Base-by-base conservation (phyloP, 2,797 vertebrate genomes). In the Gymnocypris eckloni region DNA sequence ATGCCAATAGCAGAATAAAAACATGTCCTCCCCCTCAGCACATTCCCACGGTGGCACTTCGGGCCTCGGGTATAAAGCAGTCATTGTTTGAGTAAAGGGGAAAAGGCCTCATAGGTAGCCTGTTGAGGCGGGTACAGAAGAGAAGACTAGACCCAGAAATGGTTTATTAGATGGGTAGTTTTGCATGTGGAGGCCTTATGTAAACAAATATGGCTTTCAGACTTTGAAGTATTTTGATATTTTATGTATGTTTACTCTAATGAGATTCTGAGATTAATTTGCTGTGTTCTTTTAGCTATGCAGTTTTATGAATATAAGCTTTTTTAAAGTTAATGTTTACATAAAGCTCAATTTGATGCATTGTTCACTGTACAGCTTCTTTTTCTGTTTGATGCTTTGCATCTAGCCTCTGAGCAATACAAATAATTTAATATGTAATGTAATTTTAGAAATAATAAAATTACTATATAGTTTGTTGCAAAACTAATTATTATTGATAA, bases 1-100 rank as follows among this genome's bases (percentile, higher is more conserved):
- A 41, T 82, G 80, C 64, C 71, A 75, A 64, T 66, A 61, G 85
- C 52, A 86, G 83, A 78, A 80, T 80, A 22, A 86, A 88, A 87
- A 77, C 64, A 80, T 45, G 75, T 78, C 28, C 73, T 82, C 78
- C 37, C 50, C 52, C 33, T 37, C 52, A 43, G 54, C 87, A 72
- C 70, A 64, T 91, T 89, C 89, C 89, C 87, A 90, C 86, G 45
- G 88, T 88, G 89, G 66, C 81, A 18, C 69, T 80, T 87, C 10
- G 64, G 86, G 66, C 81, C 79, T 56, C 2, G 22, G 85, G 54
- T 54, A 90, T 89, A 89, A 91, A 90, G 78, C 66, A 77, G 69
- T 61, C 61, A 89, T 91, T 91, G 90, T 92, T 88, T 41, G 45
- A 39, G 66, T 50, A 50, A 69, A 56, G 86, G 79, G 82, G 86